Evolutionary conservation across 1,140 invertebrate genomes (phyloP).

Genomic region (Lordiphosa mommai): DNA sequence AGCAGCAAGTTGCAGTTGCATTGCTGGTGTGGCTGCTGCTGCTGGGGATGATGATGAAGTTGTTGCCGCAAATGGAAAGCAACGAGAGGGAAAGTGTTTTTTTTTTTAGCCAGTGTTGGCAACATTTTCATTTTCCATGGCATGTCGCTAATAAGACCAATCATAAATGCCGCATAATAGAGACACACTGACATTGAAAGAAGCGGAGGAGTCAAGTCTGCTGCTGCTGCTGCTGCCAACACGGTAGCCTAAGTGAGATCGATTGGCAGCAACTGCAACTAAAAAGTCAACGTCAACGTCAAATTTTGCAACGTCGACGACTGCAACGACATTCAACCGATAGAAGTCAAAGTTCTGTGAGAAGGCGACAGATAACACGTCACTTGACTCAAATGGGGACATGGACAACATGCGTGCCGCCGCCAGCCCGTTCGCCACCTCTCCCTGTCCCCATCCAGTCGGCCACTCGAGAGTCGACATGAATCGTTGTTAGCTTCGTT

Average conservation of each 20-base stretch:
- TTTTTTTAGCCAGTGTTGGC: too few species aligned
- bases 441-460: neutral
- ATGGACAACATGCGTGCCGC: constrained; percentile 77
- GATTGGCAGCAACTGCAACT: constrained; percentile 31
- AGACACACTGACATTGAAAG: constrained; percentile 73
- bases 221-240: constrained; percentile 27
- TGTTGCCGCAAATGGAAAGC: constrained; percentile 58
- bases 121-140: constrained; percentile 65
- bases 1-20: constrained; percentile 47
- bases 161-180: constrained; percentile 68
- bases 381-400: constrained; percentile 79
- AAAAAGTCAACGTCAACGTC: constrained; percentile 42
- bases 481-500: constrained; percentile 46
- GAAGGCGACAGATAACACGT: constrained; percentile 80
- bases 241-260: constrained; percentile 66
- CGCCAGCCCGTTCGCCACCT: constrained; percentile 6
- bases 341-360: constrained; percentile 80
- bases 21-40: constrained; percentile 12
- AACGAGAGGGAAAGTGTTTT: constrained; percentile 71
- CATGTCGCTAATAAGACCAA: constrained; percentile 73
- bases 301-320: constrained; percentile 43
- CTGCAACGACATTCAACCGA: constrained; percentile 78
- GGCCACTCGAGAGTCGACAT: constrained; percentile 57
- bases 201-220: neutral
- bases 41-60: constrained; percentile 36